These are phyloP conservation scores for Emydura subglobosa DNA, from an alignment of 2,113 vertebrate genomes.

Conservation along the genomic window DNA sequence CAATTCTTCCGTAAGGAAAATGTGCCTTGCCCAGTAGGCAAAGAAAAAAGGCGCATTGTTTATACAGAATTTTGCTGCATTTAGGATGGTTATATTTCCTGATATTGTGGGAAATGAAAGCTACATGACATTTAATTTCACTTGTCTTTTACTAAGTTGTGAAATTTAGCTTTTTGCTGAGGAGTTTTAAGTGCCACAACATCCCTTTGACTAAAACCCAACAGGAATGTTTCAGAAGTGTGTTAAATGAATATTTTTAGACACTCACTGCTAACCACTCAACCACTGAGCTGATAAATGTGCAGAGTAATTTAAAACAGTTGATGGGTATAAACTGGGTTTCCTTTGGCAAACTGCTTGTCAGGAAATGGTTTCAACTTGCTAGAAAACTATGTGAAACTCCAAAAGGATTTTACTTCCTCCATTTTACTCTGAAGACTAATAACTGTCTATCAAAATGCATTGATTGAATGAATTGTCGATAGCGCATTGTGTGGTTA, in stretches of 20 bases:
- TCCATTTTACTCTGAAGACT: constrained; percentile 16
- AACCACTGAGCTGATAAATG: neutral
- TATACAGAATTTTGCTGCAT: neutral
- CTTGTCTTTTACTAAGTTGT: neutral
- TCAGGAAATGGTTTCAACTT: constrained; percentile 41
- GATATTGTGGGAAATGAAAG: neutral
- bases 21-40: neutral
- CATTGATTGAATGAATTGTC: neutral
- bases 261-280: constrained; percentile 27
- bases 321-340: constrained; percentile 53
- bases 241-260: constrained; percentile 40
- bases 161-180: neutral
- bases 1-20: neutral
- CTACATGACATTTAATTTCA: neutral
- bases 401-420: constrained; percentile 36
- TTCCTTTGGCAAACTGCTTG: constrained; percentile 26
- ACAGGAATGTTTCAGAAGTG: constrained; percentile 38
- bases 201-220: neutral
- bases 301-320: constrained; percentile 51
- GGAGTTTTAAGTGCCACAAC: neutral
- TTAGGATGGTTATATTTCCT: constrained; percentile 21
- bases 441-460: constrained; percentile 17
- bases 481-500: neutral
- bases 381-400: neutral
- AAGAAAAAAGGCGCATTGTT: neutral